Evolutionary conservation across 2,113 vertebrate species (phyloP).

Genomic region (Strigops habroptila): DNA sequence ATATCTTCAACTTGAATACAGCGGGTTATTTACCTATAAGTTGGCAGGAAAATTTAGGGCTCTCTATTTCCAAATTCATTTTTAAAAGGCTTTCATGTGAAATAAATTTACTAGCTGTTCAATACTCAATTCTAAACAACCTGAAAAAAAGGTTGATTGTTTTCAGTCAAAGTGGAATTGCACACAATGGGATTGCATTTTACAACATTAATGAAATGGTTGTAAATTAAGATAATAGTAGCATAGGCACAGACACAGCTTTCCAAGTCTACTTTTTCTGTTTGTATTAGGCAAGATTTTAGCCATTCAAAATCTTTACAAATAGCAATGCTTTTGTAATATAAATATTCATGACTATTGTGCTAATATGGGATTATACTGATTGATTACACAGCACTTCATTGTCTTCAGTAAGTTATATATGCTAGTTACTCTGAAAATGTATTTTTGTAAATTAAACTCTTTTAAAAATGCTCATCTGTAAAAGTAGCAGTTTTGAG

Average conservation of each 20-base stretch:
- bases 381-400: background rate
- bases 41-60: background rate
- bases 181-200: background rate
- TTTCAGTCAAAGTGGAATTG: background rate
- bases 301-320: background rate
- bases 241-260: background rate
- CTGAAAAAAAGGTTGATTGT: background rate
- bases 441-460: background rate
- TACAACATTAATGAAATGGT: background rate
- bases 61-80: background rate
- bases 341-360: background rate
- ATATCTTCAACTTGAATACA: background rate
- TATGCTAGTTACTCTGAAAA: background rate
- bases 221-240: background rate
- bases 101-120: background rate
- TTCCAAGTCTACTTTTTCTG: background rate
- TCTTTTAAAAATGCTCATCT: background rate
- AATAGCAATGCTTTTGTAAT: background rate
- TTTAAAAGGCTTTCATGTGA: background rate
- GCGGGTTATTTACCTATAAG: background rate
- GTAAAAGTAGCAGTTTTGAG: background rate
- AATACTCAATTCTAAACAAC: background rate
- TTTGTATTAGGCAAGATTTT: background rate
- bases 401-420: background rate
- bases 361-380: background rate